Percentiles rank a stretch among this genome's conserved stretches.
Evolutionary conservation across 2,797 vertebrate species (phyloP).

Genomic region (Periophthalmus magnuspinnatus): DNA sequence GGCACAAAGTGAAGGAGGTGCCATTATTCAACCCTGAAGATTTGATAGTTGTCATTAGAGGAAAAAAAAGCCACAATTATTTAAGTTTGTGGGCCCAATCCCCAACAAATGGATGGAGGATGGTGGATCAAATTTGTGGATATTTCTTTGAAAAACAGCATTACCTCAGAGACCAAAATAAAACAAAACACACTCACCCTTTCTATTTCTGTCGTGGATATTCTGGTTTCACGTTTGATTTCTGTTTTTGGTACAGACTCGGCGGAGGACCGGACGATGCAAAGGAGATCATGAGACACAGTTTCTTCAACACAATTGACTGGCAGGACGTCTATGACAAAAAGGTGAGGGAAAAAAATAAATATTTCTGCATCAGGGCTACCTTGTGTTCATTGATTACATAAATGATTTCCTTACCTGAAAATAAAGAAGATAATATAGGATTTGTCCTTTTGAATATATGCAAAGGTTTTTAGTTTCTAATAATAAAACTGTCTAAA

Average conservation of each 20-base stretch:
- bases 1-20: no score
- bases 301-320: slow-evolving; percentile 88
- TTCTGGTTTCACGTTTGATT: slow-evolving; percentile 57
- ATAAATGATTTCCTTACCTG: slow-evolving; percentile 42
- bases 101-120: no score
- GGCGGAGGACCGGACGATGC: slow-evolving; percentile 93
- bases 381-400: slow-evolving; percentile 42
- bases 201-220: slow-evolving; percentile 61
- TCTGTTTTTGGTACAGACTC: slow-evolving; percentile 55
- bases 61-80: no score
- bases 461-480: no score
- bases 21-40: no score
- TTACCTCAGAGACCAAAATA: slow-evolving; percentile 29
- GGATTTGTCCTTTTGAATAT: no score
- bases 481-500: no score
- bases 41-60: no score
- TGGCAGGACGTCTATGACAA: slow-evolving; percentile 98
- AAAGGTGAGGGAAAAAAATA: slow-evolving; percentile 80
- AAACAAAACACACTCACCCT: slow-evolving; percentile 48
- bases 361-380: slow-evolving; percentile 54
- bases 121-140: neutral
- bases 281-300: slow-evolving; percentile 98
- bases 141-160: neutral
- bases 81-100: no score
- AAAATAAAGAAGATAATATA: neutral